These are phyloP conservation scores for Phytoseiulus persimilis DNA, from an alignment of 2,888 invertebrate species.

Conservation along the genomic window DNA sequence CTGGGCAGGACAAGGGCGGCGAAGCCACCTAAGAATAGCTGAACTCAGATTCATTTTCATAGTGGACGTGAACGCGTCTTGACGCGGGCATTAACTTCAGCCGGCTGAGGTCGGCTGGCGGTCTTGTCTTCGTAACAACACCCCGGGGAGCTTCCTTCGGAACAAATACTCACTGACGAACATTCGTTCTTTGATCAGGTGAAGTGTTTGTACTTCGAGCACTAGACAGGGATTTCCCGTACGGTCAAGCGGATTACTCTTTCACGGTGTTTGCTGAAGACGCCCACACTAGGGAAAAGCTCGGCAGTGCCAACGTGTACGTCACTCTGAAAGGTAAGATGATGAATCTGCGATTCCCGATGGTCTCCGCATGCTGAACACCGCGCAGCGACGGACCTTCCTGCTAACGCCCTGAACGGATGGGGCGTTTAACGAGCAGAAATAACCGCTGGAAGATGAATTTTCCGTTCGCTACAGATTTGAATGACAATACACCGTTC, in stretches of 20 bases:
- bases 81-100: not conserved
- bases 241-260: constrained; percentile 33
- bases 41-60: not conserved
- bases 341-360: not conserved
- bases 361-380: no score
- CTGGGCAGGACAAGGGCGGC: not conserved
- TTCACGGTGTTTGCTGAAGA: constrained; percentile 31
- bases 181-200: not conserved
- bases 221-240: constrained; percentile 27
- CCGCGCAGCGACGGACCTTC: no score
- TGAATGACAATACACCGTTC: constrained; percentile 50
- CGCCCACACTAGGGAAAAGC: constrained; percentile 14
- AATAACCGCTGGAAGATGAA: not conserved
- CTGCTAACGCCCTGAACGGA: not conserved
- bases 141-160: not conserved
- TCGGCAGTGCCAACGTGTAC: constrained; percentile 31
- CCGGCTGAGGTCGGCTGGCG: not conserved
- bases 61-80: not conserved
- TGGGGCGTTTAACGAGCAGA: not conserved
- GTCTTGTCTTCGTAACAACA: not conserved
- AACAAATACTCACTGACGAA: not conserved
- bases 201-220: constrained; percentile 33
- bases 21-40: not conserved
- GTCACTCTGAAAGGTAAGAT: constrained; percentile 27
- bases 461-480: not conserved